Percentiles rank a stretch among this genome's conserved stretches.
phyloP scores from a whole-genome alignment of 2,888 invertebrate genomes.

The Dryocosmus kuriphilus region DNA sequence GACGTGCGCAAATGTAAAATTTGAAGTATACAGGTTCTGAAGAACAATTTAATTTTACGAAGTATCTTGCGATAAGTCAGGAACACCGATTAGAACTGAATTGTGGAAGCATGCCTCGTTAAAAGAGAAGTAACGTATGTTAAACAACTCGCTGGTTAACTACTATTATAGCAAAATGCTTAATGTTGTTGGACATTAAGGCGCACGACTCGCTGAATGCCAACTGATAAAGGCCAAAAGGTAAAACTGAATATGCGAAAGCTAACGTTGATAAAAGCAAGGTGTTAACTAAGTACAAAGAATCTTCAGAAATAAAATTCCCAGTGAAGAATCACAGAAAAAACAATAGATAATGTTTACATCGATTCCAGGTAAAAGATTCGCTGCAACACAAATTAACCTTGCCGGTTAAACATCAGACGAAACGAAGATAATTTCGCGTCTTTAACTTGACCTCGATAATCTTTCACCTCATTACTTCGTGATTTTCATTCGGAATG shows the following conservation, averaged over 20 bases:
- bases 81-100: constrained; percentile 9
- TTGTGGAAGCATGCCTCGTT: constrained; percentile 14
- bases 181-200: not conserved
- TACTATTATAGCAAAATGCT: not conserved
- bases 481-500: too few species aligned
- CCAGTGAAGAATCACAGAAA: too few species aligned
- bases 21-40: not conserved
- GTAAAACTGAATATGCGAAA: not conserved
- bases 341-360: too few species aligned
- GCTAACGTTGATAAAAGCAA: not conserved
- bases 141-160: not conserved
- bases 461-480: too few species aligned
- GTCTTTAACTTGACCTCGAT: too few species aligned
- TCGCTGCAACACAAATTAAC: too few species aligned
- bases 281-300: too few species aligned
- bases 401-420: too few species aligned
- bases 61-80: not conserved
- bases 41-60: not conserved
- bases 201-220: not conserved
- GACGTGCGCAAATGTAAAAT: not conserved
- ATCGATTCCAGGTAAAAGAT: too few species aligned
- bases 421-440: too few species aligned
- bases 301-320: not conserved
- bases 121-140: not conserved
- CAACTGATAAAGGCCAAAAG: not conserved